Evolutionary conservation across 2,113 vertebrate species (phyloP).

Genomic region (Phoenicopterus ruber): DNA sequence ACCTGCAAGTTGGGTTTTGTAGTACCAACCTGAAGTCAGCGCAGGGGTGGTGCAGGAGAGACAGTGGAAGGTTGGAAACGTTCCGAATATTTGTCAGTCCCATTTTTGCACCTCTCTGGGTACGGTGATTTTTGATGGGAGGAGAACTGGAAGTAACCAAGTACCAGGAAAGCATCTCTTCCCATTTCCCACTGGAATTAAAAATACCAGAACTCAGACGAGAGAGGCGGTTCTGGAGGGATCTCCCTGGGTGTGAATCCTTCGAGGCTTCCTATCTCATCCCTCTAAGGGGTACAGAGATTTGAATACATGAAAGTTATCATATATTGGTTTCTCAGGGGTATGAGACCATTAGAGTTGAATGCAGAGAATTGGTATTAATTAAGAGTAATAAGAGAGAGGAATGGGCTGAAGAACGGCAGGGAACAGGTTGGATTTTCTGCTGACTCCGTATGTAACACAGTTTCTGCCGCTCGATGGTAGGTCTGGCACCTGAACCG

Average conservation of each 20-base stretch:
- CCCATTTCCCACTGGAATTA: not conserved
- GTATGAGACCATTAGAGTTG: not conserved
- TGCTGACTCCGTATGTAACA: not conserved
- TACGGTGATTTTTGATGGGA: not conserved
- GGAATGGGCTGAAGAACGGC: not conserved
- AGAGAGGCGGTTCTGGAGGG: not conserved
- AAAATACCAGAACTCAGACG: not conserved
- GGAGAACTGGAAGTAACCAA: not conserved
- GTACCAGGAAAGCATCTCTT: not conserved
- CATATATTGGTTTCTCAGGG: not conserved
- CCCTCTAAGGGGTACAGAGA: not conserved
- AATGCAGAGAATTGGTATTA: not conserved
- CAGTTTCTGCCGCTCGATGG: not conserved
- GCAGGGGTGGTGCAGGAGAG: not conserved
- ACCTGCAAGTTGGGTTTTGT: not conserved
- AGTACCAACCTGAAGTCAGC: not conserved
- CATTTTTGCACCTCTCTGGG: not conserved
- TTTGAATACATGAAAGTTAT: not conserved
- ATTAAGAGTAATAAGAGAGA: not conserved
- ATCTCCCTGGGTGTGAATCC: not conserved
- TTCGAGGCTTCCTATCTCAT: not conserved
- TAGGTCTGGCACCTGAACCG: not conserved
- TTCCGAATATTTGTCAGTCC: not conserved
- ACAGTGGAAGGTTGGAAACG: not conserved
- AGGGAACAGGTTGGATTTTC: not conserved